phyloP scores from a whole-genome alignment of 2,113 vertebrate genomes.

The Chionis minor region DNA sequence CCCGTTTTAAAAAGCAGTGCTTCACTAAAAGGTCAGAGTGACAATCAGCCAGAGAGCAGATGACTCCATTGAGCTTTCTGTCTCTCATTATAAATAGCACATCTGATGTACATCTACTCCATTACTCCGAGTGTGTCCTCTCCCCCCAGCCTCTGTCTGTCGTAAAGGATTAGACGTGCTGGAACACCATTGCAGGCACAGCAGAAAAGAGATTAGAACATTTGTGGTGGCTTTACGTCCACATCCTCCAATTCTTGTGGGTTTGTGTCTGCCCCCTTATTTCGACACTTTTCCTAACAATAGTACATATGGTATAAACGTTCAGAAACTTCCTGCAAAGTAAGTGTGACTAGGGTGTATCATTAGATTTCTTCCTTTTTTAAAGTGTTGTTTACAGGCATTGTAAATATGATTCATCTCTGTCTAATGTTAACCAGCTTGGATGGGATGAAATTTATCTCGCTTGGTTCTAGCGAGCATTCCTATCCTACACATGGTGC shows the following conservation, averaged over 20 bases:
- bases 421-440: slow-evolving; percentile 66
- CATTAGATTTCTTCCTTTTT: neutral
- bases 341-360: neutral
- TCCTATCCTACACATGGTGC: slow-evolving; percentile 75
- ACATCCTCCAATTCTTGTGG: neutral
- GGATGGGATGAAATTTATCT: slow-evolving; percentile 60
- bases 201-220: neutral
- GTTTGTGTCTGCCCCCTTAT: neutral
- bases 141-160: neutral
- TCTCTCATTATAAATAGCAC: rapidly evolving
- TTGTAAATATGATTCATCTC: slow-evolving; percentile 66
- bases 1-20: neutral
- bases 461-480: slow-evolving; percentile 36
- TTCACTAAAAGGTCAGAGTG: neutral
- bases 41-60: neutral
- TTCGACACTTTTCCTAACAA: neutral
- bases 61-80: neutral
- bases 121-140: neutral
- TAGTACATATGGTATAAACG: neutral
- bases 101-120: neutral
- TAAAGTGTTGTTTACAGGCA: slow-evolving; percentile 52
- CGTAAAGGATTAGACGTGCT: neutral
- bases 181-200: neutral
- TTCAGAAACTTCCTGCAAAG: neutral
- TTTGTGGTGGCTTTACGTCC: neutral